Base-by-base conservation (phyloP, 2,797 vertebrate species). In the Acipenser ruthenus region DNA sequence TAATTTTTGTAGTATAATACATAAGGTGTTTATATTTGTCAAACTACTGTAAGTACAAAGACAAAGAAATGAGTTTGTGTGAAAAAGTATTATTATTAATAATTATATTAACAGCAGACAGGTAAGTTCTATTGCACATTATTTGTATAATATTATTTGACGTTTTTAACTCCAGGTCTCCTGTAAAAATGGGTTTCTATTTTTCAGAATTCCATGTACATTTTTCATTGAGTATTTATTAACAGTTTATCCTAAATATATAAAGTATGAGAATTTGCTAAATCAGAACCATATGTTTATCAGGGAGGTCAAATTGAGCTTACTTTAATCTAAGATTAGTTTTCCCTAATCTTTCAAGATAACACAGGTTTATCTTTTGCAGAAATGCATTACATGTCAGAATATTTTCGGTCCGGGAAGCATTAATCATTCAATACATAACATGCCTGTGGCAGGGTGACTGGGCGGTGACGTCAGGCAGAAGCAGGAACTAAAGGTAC, bases 241-340 rank as follows among this genome's bases (percentile, higher is more conserved):
- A 82, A 80, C 69, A 68, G 65, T 79, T 61, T 51, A 70, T 71
- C 72, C 73, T 70, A 66, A 74, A 72, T 72, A 70, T 63, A 58
- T 23, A 59, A 37, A 51, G 52, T 65, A 49, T 55, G 67, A 52
- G 74, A 65, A 67, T 71, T 65, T 12, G 8, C 75, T 72, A 79
- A 86, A 83, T 86, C 84, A 84, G 69, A 77, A 81, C 72, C 84
- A 86, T 85, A 86, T 86, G 85, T 82, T 87, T 77, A 78, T 80
- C 74, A 68, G 70, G 48, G 70, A 70, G 81, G 84, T 89, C 84
- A 78, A 10, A 62, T 59, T 49, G 79, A 86, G 84, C 73, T 77
- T 76, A 81, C 62, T 80, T 79, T 84, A 82, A 87, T 79, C 78
- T 80, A 74, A 77, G 80, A 82, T 86, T 83, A 83, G 73, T 79